Base-by-base conservation (phyloP, 2,888 invertebrate species). In the Melipona bicolor region DNA sequence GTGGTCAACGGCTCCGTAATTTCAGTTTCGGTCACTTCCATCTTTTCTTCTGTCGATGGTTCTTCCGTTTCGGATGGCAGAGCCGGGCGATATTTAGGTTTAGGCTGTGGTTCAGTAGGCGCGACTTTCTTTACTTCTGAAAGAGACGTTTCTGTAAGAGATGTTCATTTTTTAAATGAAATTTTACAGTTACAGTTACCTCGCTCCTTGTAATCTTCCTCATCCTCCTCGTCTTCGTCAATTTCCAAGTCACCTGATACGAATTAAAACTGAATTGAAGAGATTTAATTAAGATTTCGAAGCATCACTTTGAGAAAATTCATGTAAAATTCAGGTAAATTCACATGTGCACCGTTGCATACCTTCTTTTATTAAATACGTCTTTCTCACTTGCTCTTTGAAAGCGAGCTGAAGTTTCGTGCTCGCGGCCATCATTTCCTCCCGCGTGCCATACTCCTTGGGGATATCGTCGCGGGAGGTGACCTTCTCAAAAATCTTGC, bases 401-500 rank as follows among this genome's bases (percentile, higher is more conserved):
- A 90, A 86, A 76, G 86, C 75, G n/a, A 78, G 75, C 70, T 88
- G 87, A 80, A 92, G 85, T 83, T 90, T 85, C 67, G 85, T 79
- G 21, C 85, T 87, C 71, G 86, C 67, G 67, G 79, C 70, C 71
- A 82, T 71, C 77, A 90, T 67, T 61, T 91, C 79, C 56, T 88
- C 80, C 21, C 79, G 83, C 49, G 79, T 89, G 43, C 88, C 90
- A 67, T 89, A 89, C 76, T 91, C 89, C n/a, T 59, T 19, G 6
- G 93, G 90, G 77, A 91, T 88, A 73, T 91, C 71, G 1, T 77
- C 81, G 6, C 84, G 84, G 13, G 87, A 88, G 49, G 82, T 67
- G 64, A 92, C 85, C 69, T 75, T 89, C 24, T 90, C 83, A 65
- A 91, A 90, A 43, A 92, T 84, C 77, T 74, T 90, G 50, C 87